Evolutionary conservation across 2,797 vertebrate species (phyloP), one percentile per base, ranked within the genome.

Genomic region (Oryzias sinensis): DNA sequence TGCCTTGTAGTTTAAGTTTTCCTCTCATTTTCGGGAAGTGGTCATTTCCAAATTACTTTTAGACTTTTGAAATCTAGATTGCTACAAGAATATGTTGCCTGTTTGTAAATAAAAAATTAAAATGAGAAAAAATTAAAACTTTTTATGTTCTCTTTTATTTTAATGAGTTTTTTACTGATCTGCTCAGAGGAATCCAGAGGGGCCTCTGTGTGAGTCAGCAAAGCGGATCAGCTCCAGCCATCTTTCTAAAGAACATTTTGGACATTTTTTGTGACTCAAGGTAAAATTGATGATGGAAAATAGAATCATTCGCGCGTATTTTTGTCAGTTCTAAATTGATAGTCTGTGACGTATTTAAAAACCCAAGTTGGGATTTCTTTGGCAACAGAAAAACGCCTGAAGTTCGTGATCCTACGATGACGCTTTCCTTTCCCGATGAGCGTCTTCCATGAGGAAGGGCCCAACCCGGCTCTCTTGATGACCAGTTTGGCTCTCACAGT

Each of bases 171-270:
- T 11, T 51, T 42, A 14, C 43, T 7, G 9, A 48, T 47, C 18
- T 44, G 67, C 42, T 43, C 33, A 69, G 56, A 33, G 49, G 5
- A 37, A 56, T 5, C 42, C 62, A 8, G 14, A 48, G 25, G n/a
- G 33, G 54, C 56, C 46, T 40, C 49, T 41, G 4, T 6, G 7
- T 72, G 54, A 65, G 44, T 63, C 61, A 65, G n/a, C 53, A 20
- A 5, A 0, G 43, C 27, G 44, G 42, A 65, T 27, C 27, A 9
- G 14, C 49, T 37, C 49, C 41, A 43, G 53, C 25, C n/a, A 8
- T n/a, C 14, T 43, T 17, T 29, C 16, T 14, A 33, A 20, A 53
- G 59, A 55, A 53, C n/a, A 57, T 64, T 69, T 65, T 46, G 25
- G 22, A 20, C 14, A n/a, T 45, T 61, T 29, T 43, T 47, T 6